These are phyloP conservation scores for Drosophila parabipectinata DNA, from an alignment of 1,140 invertebrate species.

Conservation along the genomic window DNA sequence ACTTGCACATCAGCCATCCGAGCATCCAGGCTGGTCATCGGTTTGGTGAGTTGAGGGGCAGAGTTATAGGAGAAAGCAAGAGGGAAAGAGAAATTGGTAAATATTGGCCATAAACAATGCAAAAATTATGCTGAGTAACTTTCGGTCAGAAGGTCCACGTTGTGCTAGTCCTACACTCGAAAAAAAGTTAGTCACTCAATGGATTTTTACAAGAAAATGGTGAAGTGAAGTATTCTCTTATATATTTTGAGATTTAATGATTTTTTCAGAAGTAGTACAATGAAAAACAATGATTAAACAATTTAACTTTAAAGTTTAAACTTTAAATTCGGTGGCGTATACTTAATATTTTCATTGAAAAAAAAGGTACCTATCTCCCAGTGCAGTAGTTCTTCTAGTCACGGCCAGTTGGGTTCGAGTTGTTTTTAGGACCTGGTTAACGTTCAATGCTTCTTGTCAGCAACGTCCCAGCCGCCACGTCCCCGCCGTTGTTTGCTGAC, in stretches of 20 bases:
- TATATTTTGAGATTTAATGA: too few species aligned
- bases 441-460: constrained; percentile 56
- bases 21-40: constrained; percentile 93
- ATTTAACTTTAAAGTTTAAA: background rate
- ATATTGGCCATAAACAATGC: constrained; percentile 61
- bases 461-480: constrained; percentile 35
- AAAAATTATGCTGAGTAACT: constrained; percentile 78
- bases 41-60: background rate
- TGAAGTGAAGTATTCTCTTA: too few species aligned
- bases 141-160: constrained; percentile 56
- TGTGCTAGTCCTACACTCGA: constrained; percentile 5
- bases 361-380: background rate
- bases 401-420: constrained; percentile 44
- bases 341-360: background rate
- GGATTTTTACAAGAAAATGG: too few species aligned
- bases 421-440: constrained; percentile 32
- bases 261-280: background rate
- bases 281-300: background rate
- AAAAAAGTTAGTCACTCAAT: background rate
- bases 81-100: constrained; percentile 35
- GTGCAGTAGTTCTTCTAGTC: constrained; percentile 41
- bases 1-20: constrained; percentile 97
- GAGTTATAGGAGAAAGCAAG: constrained; percentile 31
- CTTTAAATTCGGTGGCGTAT: background rate
- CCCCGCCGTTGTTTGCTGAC: constrained; percentile 69